Percentiles rank a stretch among this genome's conserved stretches.
phyloP scores from a whole-genome alignment of 2,113 vertebrate species.

The Eolophus roseicapilla region DNA sequence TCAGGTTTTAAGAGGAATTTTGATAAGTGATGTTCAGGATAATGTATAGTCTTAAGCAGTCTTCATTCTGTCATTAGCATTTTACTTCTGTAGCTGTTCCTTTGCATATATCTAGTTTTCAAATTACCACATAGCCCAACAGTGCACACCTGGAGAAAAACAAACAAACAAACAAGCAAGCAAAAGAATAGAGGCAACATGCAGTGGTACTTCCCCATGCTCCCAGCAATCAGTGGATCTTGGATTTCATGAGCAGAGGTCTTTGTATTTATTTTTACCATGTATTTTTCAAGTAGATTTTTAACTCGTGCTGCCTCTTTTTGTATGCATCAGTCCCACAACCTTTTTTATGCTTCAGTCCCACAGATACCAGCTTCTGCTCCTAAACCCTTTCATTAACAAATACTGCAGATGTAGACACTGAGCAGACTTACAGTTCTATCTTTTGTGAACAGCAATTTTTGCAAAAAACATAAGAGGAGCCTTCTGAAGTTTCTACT shows the following conservation, averaged over 20 bases:
- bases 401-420: background rate
- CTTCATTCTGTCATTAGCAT: background rate
- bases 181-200: background rate
- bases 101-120: background rate
- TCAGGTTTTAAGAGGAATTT: background rate
- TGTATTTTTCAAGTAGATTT: background rate
- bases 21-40: background rate
- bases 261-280: background rate
- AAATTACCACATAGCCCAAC: background rate
- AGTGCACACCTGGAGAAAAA: background rate
- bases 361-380: background rate
- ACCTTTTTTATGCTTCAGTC: background rate
- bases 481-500: background rate
- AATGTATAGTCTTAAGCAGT: background rate
- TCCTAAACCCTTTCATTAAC: background rate
- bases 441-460: background rate
- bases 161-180: background rate
- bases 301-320: background rate
- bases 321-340: background rate
- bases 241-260: background rate
- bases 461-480: background rate
- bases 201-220: background rate
- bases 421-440: background rate
- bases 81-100: background rate
- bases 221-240: background rate